Evolutionary conservation across 2,888 invertebrate species (phyloP), one percentile per base, ranked within the genome.

Genomic region (Tetramorium bicarinatum): DNA sequence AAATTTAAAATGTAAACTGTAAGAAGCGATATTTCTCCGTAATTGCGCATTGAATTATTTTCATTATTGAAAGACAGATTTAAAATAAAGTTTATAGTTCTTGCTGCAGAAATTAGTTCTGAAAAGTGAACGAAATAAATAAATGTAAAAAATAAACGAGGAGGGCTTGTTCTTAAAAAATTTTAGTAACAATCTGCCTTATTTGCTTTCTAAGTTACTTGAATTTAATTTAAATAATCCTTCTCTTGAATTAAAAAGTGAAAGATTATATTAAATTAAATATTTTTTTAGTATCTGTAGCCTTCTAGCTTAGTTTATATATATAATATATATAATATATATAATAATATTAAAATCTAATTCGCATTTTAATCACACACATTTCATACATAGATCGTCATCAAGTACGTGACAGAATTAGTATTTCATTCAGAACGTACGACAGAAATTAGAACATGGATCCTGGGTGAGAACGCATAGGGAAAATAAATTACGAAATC

Each of bases 291-390:
- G 4, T n/a, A 8, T 29, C 25, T 7, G 18, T 21, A 21, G 44
- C 21, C 41, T 6, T 38, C 1, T 54, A 72, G 21, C 21, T 25
- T 74, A 25, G 8, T 8, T 25, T 0, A 3, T 11, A 25, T 25
- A 25, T 25, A 25, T 1, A 1, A 25, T 25, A 3, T 21, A 41
- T 25, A 25, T 25, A 25, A 25, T 25, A 25, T 25, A 3, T 21
- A 41, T 59, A 25, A 29, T 1, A 44, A 59, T 59, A 74, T 59
- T 44, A 59, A 74, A 74, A 74, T 41, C n/a, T 15, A 74, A n/a
- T n/a, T 9, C 2, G 44, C 18, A 41, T 41, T 41, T 15, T 34
- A 21, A 3, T 41, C 11, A n/a, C 41, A 38, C 15, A 59, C 18
- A 54, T 61, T 15, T 61, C 29, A 3, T 18, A 25, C 29, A n/a